Evolutionary conservation across 2,797 vertebrate genomes (phyloP), one percentile per base, ranked within the genome.

Genomic region (Platyrinchus mystaceus): DNA sequence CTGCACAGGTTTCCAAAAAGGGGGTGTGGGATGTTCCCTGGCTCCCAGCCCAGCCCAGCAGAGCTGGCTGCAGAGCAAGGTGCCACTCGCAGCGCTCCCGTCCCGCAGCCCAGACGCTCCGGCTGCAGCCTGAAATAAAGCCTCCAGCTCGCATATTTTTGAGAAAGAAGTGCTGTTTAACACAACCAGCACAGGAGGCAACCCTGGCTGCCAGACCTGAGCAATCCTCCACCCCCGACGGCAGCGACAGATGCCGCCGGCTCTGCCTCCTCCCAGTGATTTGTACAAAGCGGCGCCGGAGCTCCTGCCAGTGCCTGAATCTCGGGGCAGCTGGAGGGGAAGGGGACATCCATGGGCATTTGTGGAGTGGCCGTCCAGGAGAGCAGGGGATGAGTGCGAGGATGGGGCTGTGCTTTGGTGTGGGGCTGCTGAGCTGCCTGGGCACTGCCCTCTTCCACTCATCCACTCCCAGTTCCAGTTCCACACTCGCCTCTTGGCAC

Each of bases 231-330:
- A 2, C 50, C 69, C 5, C 69, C 14, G 24, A 87, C 88, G 64
- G 80, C 95, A 93, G 81, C 44, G 59, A 79, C 97, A 97, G 96
- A 84, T 89, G 90, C 96, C 53, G 63, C 73, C 60, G 14, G 17
- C 49, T 90, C 94, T 84, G 69, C 81, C 67, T 77, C 70, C 66
- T 66, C 46, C 21, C 91, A 76, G 70, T 1, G 67, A 82, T 52
- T 53, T n/a, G 90, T 56, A 93, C 84, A 50, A 47, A 80, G 2
- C 9, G 60, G 92, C 11, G 41, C 39, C 56, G 91, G 47, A 36
- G 83, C 39, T 63, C 43, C 74, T 24, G 75, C 36, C 58, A 18
- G 36, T 20, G 46, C 89, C 74, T 63, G 36, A 43, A 2, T 1
- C n/a, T 68, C 83, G 28, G 83, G 75, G 67, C 94, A 91, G 92